Evolutionary conservation across 2,113 vertebrate species (phyloP).

Genomic region (Maccullochella peelii): DNA sequence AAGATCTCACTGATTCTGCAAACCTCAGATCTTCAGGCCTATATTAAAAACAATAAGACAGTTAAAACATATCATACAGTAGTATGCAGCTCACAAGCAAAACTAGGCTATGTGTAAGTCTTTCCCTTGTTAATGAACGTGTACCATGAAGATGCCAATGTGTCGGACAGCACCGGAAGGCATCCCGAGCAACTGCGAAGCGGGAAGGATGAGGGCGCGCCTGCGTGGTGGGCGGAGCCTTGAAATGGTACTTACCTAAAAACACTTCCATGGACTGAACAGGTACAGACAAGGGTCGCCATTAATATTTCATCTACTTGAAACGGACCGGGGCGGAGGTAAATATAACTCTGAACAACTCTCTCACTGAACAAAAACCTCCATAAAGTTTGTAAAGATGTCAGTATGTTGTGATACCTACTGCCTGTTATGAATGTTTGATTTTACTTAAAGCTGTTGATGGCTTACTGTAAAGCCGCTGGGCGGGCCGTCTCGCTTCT

Average conservation of each 20-base stretch:
- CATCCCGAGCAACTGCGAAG: slow-evolving; percentile 5
- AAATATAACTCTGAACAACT: slow-evolving; percentile 13
- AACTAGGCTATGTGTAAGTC: no score
- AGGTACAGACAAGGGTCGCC: slow-evolving; percentile 33
- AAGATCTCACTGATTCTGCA: no score
- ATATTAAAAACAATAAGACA: no score
- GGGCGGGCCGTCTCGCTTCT: neutral
- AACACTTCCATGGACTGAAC: no score
- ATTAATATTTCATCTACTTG: neutral
- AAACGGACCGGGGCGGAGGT: neutral
- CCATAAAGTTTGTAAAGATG: neutral
- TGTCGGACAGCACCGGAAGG: slow-evolving; percentile 39
- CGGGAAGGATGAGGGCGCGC: neutral
- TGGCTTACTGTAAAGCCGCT: neutral
- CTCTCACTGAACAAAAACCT: neutral
- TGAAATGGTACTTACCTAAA: neutral
- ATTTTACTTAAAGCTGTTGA: neutral
- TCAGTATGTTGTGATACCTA: neutral
- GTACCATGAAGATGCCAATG: neutral
- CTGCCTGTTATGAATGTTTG: neutral
- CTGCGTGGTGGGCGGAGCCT: slow-evolving; percentile 33
- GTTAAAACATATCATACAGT: no score
- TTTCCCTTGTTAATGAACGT: no score
- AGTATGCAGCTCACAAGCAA: no score
- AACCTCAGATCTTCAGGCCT: no score